A percentile compares a stretch with the other conserved stretches of the same genome.
Evolutionary conservation across 2,113 vertebrate genomes (phyloP).

Genomic region (Sturnus vulgaris): DNA sequence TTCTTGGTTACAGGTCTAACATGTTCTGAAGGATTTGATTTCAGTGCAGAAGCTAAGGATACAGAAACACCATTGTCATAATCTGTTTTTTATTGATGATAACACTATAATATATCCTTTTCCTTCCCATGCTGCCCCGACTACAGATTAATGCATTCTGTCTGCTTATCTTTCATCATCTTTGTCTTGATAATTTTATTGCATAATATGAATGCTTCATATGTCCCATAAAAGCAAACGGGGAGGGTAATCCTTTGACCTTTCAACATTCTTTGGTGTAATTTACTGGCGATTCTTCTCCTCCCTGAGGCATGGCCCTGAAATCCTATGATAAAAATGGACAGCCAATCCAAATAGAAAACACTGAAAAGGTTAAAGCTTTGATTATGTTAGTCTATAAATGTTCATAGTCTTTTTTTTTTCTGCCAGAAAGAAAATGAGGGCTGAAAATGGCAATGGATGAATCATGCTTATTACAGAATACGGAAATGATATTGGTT

Average conservation of each 20-base stretch:
- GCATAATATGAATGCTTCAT: constrained; percentile 27
- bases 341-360: constrained; percentile 31
- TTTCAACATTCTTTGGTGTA: constrained; percentile 60
- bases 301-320: constrained; percentile 30
- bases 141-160: background rate
- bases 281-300: constrained; percentile 43
- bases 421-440: constrained; percentile 10
- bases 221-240: constrained; percentile 37
- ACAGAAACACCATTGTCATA: background rate
- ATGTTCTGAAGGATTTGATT: background rate
- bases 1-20: background rate
- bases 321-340: constrained; percentile 48
- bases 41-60: background rate
- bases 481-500: constrained; percentile 26
- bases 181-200: constrained; percentile 53
- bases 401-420: background rate
- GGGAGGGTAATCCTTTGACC: constrained; percentile 57
- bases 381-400: constrained; percentile 54
- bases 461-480: constrained; percentile 54
- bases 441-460: constrained; percentile 56
- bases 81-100: constrained; percentile 26
- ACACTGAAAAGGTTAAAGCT: constrained; percentile 45
- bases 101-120: background rate
- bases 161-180: constrained; percentile 34
- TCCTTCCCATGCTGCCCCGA: background rate